A percentile compares a stretch with the other conserved stretches of the same genome.
These are phyloP conservation scores for Philotrypesis tridentata DNA, from an alignment of 1,140 invertebrate genomes.

Conservation along the genomic window DNA sequence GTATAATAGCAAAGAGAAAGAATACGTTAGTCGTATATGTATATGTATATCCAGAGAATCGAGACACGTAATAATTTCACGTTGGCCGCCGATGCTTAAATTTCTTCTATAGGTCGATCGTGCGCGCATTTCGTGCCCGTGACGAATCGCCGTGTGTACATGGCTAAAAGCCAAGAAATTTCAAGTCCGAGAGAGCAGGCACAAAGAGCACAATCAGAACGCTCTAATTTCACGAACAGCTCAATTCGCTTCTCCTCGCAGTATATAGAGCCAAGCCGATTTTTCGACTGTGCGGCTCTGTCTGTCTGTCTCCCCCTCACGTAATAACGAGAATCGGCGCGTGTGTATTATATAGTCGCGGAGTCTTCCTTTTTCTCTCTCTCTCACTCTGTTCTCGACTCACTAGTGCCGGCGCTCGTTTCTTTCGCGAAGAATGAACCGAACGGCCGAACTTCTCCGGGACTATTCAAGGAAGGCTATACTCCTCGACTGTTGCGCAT, in stretches of 20 bases:
- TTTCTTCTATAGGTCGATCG: no score
- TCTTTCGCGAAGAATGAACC: not conserved
- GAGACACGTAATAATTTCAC: not conserved
- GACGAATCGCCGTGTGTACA: not conserved
- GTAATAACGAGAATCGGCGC: not conserved
- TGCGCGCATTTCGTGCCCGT: no score
- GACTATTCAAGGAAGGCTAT: not conserved
- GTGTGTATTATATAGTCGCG: slow-evolving; percentile 19
- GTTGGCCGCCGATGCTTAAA: not conserved
- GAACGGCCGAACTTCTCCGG: not conserved
- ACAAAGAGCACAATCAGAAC: slow-evolving; percentile 31
- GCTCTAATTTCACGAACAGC: slow-evolving; percentile 43
- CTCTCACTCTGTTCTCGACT: no score
- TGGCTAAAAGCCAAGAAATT: slow-evolving; percentile 14
- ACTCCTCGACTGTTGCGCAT: not conserved
- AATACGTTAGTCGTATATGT: no score
- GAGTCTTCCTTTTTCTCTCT: slow-evolving; percentile 9
- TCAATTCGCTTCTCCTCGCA: slow-evolving; percentile 22
- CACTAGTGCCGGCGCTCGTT: slow-evolving; percentile 1
- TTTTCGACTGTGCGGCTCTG: not conserved
- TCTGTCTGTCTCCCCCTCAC: not conserved
- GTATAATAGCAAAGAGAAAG: no score
- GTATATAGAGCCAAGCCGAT: not conserved
- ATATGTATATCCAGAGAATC: no score
- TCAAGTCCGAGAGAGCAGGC: not conserved